Base-by-base conservation (phyloP, 2,888 invertebrate species). In the Cheilosia scutellata region DNA sequence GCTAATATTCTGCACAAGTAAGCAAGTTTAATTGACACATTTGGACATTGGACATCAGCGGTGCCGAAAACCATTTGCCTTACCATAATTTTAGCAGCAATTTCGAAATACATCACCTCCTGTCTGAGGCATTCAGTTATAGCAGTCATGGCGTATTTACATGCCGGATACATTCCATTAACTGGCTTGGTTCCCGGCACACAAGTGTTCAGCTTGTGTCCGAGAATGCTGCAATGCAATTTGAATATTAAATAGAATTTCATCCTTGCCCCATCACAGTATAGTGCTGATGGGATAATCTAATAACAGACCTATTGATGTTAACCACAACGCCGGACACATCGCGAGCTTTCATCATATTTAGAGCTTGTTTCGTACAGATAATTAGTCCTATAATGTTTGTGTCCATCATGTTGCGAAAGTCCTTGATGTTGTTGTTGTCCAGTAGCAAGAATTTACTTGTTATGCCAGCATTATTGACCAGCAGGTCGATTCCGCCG, bases 301-400 rank as follows among this genome's bases (percentile, higher is more conserved):
- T 49, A 57, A 78, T 62, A 63, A 68, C 72, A 47, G 40, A 89
- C 89, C 89, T 89, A 88, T 89, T 89, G 40, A 89, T 88, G 77
- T 89, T 89, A 13, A 89, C 88, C 47, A 89, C 83, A 40, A 88
- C 83, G n/a, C 94, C 94, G 37, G 92, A 91, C 0, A 93, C 90
- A 1, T 92, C 91, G 20, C 93, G 90, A 57, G 93, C 93, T 80
- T 91, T 92, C 93, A 94, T 94, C 2, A 93, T 92, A 60, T 92
- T 92, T 0, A 93, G 89, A 0, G 94, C 93, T 90, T 94, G 94
- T 53, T 93, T 91, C 1, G 93, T 92, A 82, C 93, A 93, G 20
- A 94, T 91, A 33, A 93, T 92, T 13, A 93, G 89, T 0, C 93
- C 94, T 53, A 94, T 89, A 0, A 95, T 93, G 88, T 94, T 95